These are phyloP conservation scores for Sorex fumeus DNA, from an alignment of 2,113 vertebrate genomes.

Conservation along the genomic window DNA sequence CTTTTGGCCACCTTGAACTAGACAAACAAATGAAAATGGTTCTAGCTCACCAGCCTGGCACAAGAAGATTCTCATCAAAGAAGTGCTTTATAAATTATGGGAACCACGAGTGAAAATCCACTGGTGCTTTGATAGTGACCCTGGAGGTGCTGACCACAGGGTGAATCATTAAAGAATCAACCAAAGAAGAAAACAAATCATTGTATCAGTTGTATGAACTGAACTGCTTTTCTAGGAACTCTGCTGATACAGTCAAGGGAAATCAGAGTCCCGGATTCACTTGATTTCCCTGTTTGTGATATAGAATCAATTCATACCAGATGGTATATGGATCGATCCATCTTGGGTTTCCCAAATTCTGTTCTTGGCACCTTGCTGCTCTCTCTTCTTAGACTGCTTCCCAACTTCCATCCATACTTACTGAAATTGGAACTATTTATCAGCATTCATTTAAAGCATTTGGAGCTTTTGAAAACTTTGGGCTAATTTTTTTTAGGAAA, in stretches of 20 bases:
- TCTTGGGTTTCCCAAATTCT: neutral
- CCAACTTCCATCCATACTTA: neutral
- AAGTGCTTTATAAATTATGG: conserved; percentile 38
- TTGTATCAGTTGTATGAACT: neutral
- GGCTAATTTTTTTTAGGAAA: conserved; percentile 1
- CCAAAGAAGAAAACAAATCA: conserved; percentile 35
- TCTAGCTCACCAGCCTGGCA: conserved; percentile 40
- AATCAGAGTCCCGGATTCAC: neutral
- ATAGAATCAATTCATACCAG: neutral
- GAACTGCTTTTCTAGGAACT: conserved; percentile 12
- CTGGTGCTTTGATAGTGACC: neutral
- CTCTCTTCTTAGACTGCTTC: neutral
- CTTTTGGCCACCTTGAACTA: neutral
- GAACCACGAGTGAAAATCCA: conserved; percentile 55
- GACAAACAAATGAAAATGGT: conserved; percentile 46
- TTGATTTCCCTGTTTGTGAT: neutral
- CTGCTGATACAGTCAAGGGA: neutral
- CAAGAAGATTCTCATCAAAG: conserved; percentile 16
- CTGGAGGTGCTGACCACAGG: neutral
- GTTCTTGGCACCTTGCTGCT: neutral
- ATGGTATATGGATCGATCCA: neutral
- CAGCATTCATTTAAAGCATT: conserved; percentile 28
- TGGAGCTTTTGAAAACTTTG: neutral
- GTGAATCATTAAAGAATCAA: conserved; percentile 41
- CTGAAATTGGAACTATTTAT: neutral